Evolutionary conservation across 2,797 vertebrate species (phyloP).

Genomic region (Myripristis jacobus): DNA sequence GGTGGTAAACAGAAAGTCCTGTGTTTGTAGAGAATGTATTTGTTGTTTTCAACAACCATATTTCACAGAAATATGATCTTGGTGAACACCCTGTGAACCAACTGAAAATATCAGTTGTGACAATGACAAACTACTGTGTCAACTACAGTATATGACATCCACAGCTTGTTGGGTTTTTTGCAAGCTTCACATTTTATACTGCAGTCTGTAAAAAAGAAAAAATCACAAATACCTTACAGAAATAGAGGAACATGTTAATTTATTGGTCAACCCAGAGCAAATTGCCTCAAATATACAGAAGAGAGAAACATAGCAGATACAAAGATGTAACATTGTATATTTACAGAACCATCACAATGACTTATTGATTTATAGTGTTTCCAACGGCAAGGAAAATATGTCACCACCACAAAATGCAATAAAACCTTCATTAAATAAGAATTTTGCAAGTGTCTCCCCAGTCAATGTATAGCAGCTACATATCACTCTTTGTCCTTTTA

Average conservation of each 20-base stretch:
- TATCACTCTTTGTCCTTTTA: conserved; percentile 32
- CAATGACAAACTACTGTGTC: neutral
- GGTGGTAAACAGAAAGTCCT: neutral
- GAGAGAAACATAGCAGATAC: conserved; percentile 73
- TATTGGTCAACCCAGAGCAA: conserved; percentile 82
- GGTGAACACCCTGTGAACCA: neutral
- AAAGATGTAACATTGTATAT: conserved; percentile 79
- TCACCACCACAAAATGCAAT: conserved; percentile 55
- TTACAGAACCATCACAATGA: conserved; percentile 77
- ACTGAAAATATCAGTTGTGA: too few relatives aligned
- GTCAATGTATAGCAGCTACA: conserved; percentile 65
- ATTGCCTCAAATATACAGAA: conserved; percentile 81
- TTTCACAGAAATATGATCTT: neutral
- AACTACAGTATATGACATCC: neutral
- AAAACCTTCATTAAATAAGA: conserved; percentile 57
- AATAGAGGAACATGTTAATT: conserved; percentile 75
- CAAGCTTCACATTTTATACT: neutral
- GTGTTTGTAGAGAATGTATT: neutral
- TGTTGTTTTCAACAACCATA: neutral
- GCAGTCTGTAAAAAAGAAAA: conserved; percentile 12
- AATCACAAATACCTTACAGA: neutral
- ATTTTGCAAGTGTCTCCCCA: conserved; percentile 30
- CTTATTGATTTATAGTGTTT: conserved; percentile 72
- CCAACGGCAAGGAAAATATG: conserved; percentile 65
- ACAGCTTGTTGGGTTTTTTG: neutral